Evolutionary conservation across 2,797 vertebrate genomes (phyloP).

Genomic region (Lepidocolaptes lacrymiger): DNA sequence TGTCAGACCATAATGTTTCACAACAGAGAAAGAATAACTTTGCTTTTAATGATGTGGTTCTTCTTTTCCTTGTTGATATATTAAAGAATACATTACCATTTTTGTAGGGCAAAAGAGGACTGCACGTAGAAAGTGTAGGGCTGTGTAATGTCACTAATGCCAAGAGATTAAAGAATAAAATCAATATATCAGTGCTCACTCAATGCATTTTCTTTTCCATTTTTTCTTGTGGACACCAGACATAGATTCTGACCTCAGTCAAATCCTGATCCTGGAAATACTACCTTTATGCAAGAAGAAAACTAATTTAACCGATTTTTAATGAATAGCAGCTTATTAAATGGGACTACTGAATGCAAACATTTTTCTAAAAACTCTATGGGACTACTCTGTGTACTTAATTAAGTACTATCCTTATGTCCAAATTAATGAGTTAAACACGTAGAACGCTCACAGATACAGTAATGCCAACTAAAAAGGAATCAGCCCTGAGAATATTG

Average conservation of each 20-base stretch:
- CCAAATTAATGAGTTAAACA: neutral
- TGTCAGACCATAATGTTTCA: slow-evolving; percentile 38
- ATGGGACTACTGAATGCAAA: neutral
- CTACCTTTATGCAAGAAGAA: neutral
- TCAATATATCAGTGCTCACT: neutral
- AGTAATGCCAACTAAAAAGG: neutral
- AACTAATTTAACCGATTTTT: neutral
- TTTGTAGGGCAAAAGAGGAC: slow-evolving; percentile 1
- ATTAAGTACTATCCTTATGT: neutral
- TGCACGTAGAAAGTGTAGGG: neutral
- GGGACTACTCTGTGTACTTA: neutral
- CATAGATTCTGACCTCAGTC: neutral
- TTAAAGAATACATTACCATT: neutral
- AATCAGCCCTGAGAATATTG: neutral
- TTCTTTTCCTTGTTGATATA: slow-evolving; percentile 2
- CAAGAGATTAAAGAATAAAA: slow-evolving; percentile 29
- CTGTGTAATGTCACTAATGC: neutral
- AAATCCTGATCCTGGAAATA: neutral
- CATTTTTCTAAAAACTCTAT: neutral
- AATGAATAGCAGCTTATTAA: neutral
- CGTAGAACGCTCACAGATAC: neutral
- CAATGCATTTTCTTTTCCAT: neutral
- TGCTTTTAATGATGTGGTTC: neutral
- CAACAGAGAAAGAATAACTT: slow-evolving; percentile 2
- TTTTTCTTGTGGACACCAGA: neutral